Evolutionary conservation across 1,140 invertebrate species (phyloP), one percentile per base, ranked within the genome.

Genomic region (Vollenhovia emeryi): DNA sequence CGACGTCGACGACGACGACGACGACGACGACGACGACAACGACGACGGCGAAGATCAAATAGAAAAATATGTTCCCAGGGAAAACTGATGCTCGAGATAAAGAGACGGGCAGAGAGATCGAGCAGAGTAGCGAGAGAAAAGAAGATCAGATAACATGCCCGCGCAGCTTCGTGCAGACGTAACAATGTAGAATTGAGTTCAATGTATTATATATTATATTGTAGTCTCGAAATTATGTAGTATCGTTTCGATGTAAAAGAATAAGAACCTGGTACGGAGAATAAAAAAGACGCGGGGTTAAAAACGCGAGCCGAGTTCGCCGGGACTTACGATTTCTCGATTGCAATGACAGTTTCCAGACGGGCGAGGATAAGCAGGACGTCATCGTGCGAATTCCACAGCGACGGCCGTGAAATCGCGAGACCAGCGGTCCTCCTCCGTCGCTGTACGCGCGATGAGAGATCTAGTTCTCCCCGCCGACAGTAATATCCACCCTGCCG

Each of bases 21-120:
- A 76, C 33, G 64, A 80, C 36, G 36, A 66, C 21, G 62, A 66
- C 33, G 33, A 36, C 33, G 33, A 36, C 50, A n/a, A 52, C 50
- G 50, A 52, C 50, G 50, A 52, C 57, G 33, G 62, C 74, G 57
- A 30, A 24, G 57, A 78, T 82, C 50, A 73, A 82, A 82, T 71
- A 73, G 78, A 82, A 82, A 82, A 82, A 73, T 82, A 82, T 82
- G 78, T 82, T 82, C 40, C 66, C 13, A 62, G 24, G 18, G 40
- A 45, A 82, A 43, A 50, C 40, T 52, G 78, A 73, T 82, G 78
- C 36, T 40, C 48, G 24, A 73, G 66, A 59, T 80, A 71, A 43
- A 57, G 76, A 55, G 78, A 69, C 36, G 11, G 18, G 6, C 62
- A 52, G 50, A 45, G 3, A 71, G 48, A 55, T 71, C 24, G 33